Percentiles rank a stretch among this genome's conserved stretches.
Evolutionary conservation across 2,113 vertebrate species (phyloP).

Genomic region (Proteles cristata): DNA sequence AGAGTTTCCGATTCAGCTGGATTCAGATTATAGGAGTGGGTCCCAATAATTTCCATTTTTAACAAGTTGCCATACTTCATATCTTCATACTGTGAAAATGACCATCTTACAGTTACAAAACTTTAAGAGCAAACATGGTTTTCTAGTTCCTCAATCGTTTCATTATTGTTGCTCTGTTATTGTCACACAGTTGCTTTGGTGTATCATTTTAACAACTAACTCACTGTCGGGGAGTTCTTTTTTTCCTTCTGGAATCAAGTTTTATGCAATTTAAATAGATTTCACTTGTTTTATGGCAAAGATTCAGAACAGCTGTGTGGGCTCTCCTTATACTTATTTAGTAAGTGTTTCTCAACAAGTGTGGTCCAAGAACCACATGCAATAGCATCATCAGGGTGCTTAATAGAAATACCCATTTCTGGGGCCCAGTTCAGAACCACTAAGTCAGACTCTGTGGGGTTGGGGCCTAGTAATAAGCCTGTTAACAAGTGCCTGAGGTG

Average conservation of each 20-base stretch:
- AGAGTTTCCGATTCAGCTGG: not conserved
- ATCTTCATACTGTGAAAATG: not conserved
- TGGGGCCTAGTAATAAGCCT: not conserved
- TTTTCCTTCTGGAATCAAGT: slow-evolving; percentile 27
- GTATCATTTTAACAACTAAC: slow-evolving; percentile 6
- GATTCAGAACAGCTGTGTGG: slow-evolving; percentile 48
- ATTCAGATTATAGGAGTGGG: not conserved
- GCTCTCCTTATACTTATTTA: slow-evolving; percentile 49
- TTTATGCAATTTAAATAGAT: slow-evolving; percentile 18
- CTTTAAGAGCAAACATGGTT: not conserved
- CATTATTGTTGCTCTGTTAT: not conserved
- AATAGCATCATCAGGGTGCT: not conserved
- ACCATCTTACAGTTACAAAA: not conserved
- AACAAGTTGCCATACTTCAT: not conserved
- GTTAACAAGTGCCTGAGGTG: not conserved
- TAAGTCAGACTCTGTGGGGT: not conserved
- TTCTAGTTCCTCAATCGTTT: not conserved
- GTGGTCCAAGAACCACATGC: slow-evolving; percentile 59
- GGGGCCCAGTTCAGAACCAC: not conserved
- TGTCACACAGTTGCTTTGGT: not conserved
- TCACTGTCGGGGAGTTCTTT: not conserved
- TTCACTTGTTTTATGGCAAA: slow-evolving; percentile 64
- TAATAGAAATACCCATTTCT: slow-evolving; percentile 2
- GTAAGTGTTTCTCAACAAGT: slow-evolving; percentile 60
- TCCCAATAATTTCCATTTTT: not conserved